Conservation (phyloP, 2,113 vertebrate genomes). For the Rhinolophus sinicus region DNA sequence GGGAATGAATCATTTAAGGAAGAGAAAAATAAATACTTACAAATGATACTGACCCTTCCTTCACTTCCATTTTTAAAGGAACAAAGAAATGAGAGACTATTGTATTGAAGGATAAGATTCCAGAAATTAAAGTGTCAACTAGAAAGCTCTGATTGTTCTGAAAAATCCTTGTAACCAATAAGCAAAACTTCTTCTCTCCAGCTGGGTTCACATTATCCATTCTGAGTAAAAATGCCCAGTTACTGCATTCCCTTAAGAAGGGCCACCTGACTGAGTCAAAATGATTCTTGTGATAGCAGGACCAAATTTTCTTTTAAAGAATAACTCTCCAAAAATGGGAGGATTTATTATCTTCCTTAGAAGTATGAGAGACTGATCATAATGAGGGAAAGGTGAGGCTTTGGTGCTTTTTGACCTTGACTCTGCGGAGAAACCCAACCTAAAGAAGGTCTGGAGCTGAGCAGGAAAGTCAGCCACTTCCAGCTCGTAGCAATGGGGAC, state of each 20-base stretch:
- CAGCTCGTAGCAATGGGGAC: background rate
- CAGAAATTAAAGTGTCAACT: background rate
- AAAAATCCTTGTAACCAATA: background rate
- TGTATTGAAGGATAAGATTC: background rate
- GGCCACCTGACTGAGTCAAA: background rate
- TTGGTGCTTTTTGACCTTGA: background rate
- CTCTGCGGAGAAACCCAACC: background rate
- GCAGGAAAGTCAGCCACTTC: background rate
- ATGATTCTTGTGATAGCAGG: background rate
- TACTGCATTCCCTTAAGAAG: background rate
- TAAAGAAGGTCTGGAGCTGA: background rate
- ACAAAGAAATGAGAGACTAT: background rate
- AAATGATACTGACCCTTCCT: background rate
- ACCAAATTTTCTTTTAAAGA: slow-evolving; percentile 14
- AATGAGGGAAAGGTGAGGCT: background rate
- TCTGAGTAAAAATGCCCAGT: background rate
- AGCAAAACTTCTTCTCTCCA: background rate
- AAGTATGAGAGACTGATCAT: background rate
- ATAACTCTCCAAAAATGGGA: background rate
- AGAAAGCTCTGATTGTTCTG: slow-evolving; percentile 29
- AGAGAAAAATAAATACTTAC: slow-evolving; percentile 1
- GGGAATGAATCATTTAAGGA: background rate
- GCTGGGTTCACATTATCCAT: background rate
- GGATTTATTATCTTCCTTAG: background rate
- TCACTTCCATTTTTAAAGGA: slow-evolving; percentile 15